Conservation (phyloP, 2,113 vertebrate genomes). For the Stegastes partitus region DNA sequence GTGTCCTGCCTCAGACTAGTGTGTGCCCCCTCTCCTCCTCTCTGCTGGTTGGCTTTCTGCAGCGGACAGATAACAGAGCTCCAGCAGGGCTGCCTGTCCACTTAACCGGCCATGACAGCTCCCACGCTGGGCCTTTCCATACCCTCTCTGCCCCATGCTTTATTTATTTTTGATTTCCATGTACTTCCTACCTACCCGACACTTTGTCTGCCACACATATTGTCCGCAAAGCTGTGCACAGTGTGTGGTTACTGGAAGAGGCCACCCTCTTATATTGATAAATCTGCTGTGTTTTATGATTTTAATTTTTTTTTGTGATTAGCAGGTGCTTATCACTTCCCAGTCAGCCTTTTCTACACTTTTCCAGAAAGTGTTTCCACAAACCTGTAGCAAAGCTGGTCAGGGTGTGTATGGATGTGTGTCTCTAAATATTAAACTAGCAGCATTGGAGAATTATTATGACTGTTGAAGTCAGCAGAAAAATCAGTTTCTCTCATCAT, state of each 20-base stretch:
- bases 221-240: not conserved
- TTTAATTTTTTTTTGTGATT: constrained; percentile 1
- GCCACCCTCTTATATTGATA: not conserved
- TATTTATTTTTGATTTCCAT: constrained; percentile 32
- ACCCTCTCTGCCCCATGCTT: constrained; percentile 31
- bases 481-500: too few relatives aligned
- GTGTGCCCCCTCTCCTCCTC: not conserved
- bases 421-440: not conserved
- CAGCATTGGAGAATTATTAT: not conserved
- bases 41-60: constrained; percentile 51
- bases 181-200: not conserved
- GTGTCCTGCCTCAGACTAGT: constrained; percentile 45
- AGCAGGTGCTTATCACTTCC: not conserved
- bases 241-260: not conserved
- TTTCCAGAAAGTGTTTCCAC: constrained; percentile 3
- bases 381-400: not conserved
- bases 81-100: constrained; percentile 67
- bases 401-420: not conserved
- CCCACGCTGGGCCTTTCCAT: constrained; percentile 63
- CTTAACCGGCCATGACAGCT: constrained; percentile 63
- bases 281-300: not conserved
- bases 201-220: not conserved
- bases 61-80: constrained; percentile 68
- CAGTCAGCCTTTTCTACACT: not conserved
- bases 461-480: not conserved